Evolutionary conservation across 2,888 invertebrate species (phyloP).

Genomic region (Ctenicera cuprea): DNA sequence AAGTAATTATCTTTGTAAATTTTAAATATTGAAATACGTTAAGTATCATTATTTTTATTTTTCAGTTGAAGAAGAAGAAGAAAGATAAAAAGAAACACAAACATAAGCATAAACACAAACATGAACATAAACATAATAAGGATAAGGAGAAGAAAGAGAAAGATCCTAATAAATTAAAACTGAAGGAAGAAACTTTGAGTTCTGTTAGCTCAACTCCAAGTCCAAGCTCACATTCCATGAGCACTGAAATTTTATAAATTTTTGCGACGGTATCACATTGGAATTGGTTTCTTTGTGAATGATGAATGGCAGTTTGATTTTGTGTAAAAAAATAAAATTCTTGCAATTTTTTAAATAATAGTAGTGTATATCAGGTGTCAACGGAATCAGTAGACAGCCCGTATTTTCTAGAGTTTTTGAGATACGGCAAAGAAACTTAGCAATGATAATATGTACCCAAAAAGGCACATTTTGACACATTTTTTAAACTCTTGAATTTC

Average conservation of each 20-base stretch:
- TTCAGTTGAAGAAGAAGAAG: conserved; percentile 68
- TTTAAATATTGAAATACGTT: neutral
- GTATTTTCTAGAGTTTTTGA: too few relatives aligned
- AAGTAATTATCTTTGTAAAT: conserved; percentile 68
- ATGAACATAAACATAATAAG: conserved; percentile 76
- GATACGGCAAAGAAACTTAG: too few relatives aligned
- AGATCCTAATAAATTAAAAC: conserved; percentile 76
- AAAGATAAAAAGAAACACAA: conserved; percentile 90
- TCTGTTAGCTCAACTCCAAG: conserved; percentile 86
- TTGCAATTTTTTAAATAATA: too few relatives aligned
- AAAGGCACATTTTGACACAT: too few relatives aligned
- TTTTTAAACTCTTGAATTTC: too few relatives aligned
- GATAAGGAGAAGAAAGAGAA: conserved; percentile 75
- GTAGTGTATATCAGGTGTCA: too few relatives aligned
- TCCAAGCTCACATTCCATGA: conserved; percentile 73
- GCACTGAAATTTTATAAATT: conserved; percentile 50
- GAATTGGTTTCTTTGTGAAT: too few relatives aligned
- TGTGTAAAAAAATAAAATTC: too few relatives aligned
- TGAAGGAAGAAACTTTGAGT: conserved; percentile 85
- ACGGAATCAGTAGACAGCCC: too few relatives aligned
- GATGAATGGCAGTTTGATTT: too few relatives aligned
- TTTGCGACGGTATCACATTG: too few relatives aligned
- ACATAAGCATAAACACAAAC: conserved; percentile 90
- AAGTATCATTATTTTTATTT: conserved; percentile 19
- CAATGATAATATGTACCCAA: too few relatives aligned